Conservation (phyloP, 2,113 vertebrate species). For the Corythoichthys haematopterus region DNA sequence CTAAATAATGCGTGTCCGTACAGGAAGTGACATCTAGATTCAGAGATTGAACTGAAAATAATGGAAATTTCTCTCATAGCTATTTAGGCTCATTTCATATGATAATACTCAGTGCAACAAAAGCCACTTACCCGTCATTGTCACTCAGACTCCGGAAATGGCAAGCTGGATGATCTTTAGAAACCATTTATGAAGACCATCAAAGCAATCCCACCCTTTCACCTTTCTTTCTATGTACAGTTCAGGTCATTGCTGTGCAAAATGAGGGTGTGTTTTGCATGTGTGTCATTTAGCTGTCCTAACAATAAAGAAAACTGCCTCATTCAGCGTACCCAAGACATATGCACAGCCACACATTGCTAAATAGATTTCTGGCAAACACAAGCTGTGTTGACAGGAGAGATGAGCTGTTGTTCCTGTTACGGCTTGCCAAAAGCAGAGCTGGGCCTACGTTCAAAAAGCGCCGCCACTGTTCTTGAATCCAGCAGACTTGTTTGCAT, state of each 20-base stretch:
- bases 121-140: background rate
- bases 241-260: conserved; percentile 44
- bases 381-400: conserved; percentile 71
- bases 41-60: no score
- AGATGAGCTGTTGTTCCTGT: conserved; percentile 70
- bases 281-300: conserved; percentile 34
- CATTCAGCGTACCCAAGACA: conserved; percentile 42
- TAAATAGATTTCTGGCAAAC: conserved; percentile 68
- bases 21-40: no score
- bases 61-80: no score
- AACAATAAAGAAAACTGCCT: conserved; percentile 51
- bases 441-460: conserved; percentile 50
- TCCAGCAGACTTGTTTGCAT: conserved; percentile 58
- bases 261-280: conserved; percentile 47
- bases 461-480: conserved; percentile 63
- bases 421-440: conserved; percentile 61
- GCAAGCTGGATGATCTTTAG: background rate
- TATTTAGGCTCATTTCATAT: no score
- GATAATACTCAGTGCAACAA: no score
- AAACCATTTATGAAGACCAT: conserved; percentile 38
- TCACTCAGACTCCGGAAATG: background rate
- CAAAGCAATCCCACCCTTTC: conserved; percentile 53
- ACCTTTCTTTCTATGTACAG: conserved; percentile 40
- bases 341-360: conserved; percentile 51
- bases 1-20: no score